Evolutionary conservation across 2,888 invertebrate genomes (phyloP).

Genomic region (Eledone cirrhosa): DNA sequence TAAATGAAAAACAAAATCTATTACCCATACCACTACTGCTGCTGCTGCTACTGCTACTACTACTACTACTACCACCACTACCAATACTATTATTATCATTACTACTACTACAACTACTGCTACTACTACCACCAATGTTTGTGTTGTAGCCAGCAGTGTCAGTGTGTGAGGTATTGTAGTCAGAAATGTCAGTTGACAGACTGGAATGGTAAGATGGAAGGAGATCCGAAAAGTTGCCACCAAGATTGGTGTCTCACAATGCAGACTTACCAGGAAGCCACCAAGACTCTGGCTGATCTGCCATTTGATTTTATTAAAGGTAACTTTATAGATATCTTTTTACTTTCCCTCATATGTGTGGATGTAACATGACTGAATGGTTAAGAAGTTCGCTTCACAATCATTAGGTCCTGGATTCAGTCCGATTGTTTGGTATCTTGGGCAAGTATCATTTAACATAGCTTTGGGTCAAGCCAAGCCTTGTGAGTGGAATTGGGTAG

Average conservation of each 20-base stretch:
- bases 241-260: constrained; percentile 45
- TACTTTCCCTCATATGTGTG: no score
- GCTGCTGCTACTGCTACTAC: no score
- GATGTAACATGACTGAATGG: no score
- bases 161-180: constrained; percentile 48
- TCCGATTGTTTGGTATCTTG: no score
- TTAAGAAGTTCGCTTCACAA: no score
- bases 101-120: neutral
- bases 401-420: no score
- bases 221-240: constrained; percentile 39
- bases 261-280: constrained; percentile 41
- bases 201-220: constrained; percentile 36
- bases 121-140: neutral
- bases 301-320: constrained; percentile 47
- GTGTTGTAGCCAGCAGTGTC: constrained; percentile 39
- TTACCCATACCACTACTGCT: no score
- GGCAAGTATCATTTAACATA: no score
- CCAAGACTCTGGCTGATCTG: constrained; percentile 38
- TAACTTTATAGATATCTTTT: constrained; percentile 26
- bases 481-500: no score
- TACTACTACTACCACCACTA: no score
- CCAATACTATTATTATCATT: neutral
- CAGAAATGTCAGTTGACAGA: constrained; percentile 41
- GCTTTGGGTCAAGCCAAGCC: no score
- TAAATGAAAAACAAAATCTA: no score